Base-by-base conservation (phyloP, 2,888 invertebrate genomes). In the Harmothoe impar region DNA sequence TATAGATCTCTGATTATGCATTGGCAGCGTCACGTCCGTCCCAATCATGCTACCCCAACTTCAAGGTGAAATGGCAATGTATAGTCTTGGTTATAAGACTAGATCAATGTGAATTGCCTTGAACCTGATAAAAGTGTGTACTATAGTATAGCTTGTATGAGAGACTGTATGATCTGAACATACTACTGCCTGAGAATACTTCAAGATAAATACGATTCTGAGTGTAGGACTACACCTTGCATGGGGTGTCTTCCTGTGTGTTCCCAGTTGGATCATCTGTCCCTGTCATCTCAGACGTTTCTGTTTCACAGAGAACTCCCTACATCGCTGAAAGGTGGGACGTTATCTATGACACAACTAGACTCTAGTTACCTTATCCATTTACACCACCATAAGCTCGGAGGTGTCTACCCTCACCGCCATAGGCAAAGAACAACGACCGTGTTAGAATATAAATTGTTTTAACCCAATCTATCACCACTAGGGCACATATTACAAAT, bases 401-500 rank as follows among this genome's bases (percentile, higher is more conserved):
- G 23, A 62, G 62, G 23, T 29, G 29, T 29, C 72, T 29, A 72
- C 15, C 72, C 54, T 62, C 62, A n/a, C 62, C 62, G 15, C 62
- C 20, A 62, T n/a, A 62, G 62, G 62, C 20, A n/a, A 62, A 3
- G 62, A 12, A 43, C 43, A 43, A 43, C 43, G 72, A 15, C 29
- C 31, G 15, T 72, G 72, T 81, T 33, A 81, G 33, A 81, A 81
- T 81, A 81, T 72, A 72, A 72, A 72, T 72, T 72, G 72, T 72
- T 72, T 72, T 72, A 72, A 23, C 25, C 25, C 72, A 72, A 72
- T 72, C 72, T 72, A 72, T 72, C 72, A 72, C 31, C 72, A 72
- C 25, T 20, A 72, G 15, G 29, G 29, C 62, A 62, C 62, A 72
- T 72, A 72, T 72, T 72, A 15, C 72, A n/a, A 72, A 72, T 72